phyloP scores from a whole-genome alignment of 2,113 vertebrate genomes.

The Heloderma charlesbogerti region DNA sequence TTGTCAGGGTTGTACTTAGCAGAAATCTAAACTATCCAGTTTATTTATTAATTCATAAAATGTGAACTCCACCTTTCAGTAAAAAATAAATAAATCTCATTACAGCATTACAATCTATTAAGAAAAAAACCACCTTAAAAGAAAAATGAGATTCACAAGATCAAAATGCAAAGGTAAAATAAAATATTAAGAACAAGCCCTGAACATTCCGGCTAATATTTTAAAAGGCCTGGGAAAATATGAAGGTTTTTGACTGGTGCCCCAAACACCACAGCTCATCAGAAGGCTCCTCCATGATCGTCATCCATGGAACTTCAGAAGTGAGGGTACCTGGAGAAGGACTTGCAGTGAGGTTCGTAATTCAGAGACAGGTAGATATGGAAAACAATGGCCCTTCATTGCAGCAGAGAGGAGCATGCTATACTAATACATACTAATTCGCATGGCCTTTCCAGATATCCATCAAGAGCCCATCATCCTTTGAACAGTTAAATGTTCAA shows the following conservation, averaged over 20 bases:
- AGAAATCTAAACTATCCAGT: conserved; percentile 50
- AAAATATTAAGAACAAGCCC: not conserved
- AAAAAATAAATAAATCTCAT: not conserved
- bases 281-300: no score
- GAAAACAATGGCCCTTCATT: conserved; percentile 7
- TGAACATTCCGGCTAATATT: not conserved
- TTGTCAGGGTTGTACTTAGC: conserved; percentile 46
- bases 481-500: not conserved
- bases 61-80: not conserved
- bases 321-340: not conserved
- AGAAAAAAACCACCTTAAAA: not conserved
- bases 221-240: conserved; percentile 22
- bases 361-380: not conserved
- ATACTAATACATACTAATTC: conserved; percentile 49
- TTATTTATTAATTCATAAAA: not conserved
- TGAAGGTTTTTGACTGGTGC: not conserved
- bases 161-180: not conserved
- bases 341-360: not conserved
- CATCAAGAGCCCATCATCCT: not conserved
- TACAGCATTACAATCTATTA: not conserved
- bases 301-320: not conserved
- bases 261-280: not conserved
- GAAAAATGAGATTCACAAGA: not conserved
- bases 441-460: conserved; percentile 41
- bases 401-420: conserved; percentile 51